Evolutionary conservation across 2,888 invertebrate species (phyloP).

Genomic region (Lycophotia porphyrea): DNA sequence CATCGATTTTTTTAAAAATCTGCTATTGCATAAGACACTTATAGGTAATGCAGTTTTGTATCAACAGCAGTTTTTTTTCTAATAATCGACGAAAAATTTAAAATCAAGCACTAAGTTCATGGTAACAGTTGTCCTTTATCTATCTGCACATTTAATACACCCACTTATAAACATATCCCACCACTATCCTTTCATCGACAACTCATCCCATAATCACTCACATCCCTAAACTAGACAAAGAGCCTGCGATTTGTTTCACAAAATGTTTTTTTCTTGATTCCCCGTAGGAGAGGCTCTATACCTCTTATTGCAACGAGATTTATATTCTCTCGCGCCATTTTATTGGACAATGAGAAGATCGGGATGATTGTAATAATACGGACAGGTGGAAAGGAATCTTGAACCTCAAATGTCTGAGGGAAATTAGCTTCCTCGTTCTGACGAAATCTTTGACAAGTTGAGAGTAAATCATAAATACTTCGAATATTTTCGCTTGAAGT

Average conservation of each 20-base stretch:
- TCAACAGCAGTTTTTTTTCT: neutral
- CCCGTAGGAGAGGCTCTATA: slow-evolving; percentile 72
- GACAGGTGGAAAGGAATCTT: neutral
- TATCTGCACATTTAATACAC: neutral
- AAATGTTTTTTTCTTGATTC: slow-evolving; percentile 81
- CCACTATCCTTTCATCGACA: slow-evolving; percentile 42
- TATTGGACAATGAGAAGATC: slow-evolving; percentile 49
- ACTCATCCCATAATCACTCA: slow-evolving; percentile 10
- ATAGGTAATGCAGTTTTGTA: neutral
- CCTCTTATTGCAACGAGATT: slow-evolving; percentile 76
- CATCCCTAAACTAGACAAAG: slow-evolving; percentile 72
- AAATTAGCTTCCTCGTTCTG: neutral
- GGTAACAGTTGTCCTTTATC: neutral
- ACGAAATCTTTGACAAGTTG: neutral
- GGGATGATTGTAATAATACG: slow-evolving; percentile 34
- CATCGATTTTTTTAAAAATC: too few species aligned
- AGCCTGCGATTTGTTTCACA: slow-evolving; percentile 79
- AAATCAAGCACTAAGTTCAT: neutral
- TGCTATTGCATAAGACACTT: too few species aligned
- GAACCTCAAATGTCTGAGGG: neutral
- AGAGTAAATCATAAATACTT: neutral
- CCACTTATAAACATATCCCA: slow-evolving; percentile 11
- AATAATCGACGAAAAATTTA: neutral
- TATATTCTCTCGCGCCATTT: slow-evolving; percentile 68
- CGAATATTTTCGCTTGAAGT: neutral